Evolutionary conservation across 2,888 invertebrate genomes (phyloP), one percentile per base, ranked within the genome.

Genomic region (Cyclophora punctaria): DNA sequence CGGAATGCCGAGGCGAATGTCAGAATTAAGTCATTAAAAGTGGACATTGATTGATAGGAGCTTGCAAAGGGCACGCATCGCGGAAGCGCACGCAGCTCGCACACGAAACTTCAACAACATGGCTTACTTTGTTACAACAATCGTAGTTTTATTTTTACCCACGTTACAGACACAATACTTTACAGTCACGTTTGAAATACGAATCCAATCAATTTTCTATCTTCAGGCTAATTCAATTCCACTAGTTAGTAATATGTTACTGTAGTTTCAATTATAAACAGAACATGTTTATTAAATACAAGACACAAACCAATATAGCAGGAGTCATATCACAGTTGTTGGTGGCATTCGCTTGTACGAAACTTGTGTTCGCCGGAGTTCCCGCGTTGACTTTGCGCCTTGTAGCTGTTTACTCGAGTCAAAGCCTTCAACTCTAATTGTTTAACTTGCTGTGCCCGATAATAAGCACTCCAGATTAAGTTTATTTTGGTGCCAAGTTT

Each of bases 21-120:
- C 78, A 81, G 78, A 81, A 86, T 86, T 83, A 84, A 84, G 83
- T 83, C 76, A 78, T 86, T 84, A 85, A 72, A 75, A 63, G 62
- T 71, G 70, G 82, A 86, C 84, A 71, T 78, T 86, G 83, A 85
- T 83, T 80, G 84, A 83, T 75, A 66, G 76, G 72, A 73, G 71
- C 71, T 74, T 75, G 73, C 63, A 69, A 73, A 79, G 75, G 71
- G 76, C 78, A 78, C 74, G 78, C 80, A 79, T 72, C 73, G 71
- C 75, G 80, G 80, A 83, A 83, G 74, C 69, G 69, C 77, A 78
- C 80, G 80, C 77, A 77, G 66, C 54, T 62, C 60, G 60, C 64
- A 71, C 78, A 76, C 75, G 75, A 72, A 73, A 61, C 58, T 60
- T 56, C 63, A 59, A 55, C 56, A 57, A 48, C 41, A 37, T 5